Base-by-base conservation (phyloP, 35 echinoderm and acorn worm genomes). In the Acanthaster planci region DNA sequence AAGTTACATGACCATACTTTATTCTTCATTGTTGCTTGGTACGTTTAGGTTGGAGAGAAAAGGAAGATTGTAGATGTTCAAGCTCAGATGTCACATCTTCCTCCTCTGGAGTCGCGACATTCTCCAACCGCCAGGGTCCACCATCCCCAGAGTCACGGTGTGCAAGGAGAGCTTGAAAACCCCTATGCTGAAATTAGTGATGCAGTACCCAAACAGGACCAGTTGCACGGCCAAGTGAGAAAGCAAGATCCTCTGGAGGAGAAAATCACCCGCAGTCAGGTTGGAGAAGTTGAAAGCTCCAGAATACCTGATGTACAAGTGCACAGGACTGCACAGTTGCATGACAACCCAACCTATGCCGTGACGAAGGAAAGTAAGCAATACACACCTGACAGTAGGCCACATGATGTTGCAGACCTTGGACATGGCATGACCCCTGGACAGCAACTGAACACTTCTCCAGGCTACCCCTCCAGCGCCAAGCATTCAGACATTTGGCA, bases 121-220 rank as follows among this genome's bases (percentile, higher is more conserved):
- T 72, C 64, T 31, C 64, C 64, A 9, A 29, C 64, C 34, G 21
- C 64, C 14, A 72, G 30, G 64, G 34, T 72, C 14, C 30, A 72
- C 30, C 34, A 72, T 16, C 64, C 64, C 30, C 64, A 72, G 64
- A 14, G 10, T 72, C 64, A 78, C 19, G 67, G 80, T 39, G 36
- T 30, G 34, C 60, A 54, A 35, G 27, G 34, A 50, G 87, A 89
- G 17, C 32, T 55, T 27, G 87, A 89, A 67, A 89, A 89, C 37
- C 87, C 87, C 5, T 89, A 89, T 26, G 87, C 87, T 12, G 87
- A 89, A 39, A 89, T 89, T 29, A 83, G 58, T 16, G 87, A 89
- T 51, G 57, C 77, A 58, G 81, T 83, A 8, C 53, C 8, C 10
- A 83, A 37, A 21, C 51, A 23, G 22, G 53, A 57, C 14, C 23